A percentile compares a stretch with the other conserved stretches of the same genome.
phyloP scores from a whole-genome alignment of 2,113 vertebrate species.

The Alethe castanea region DNA sequence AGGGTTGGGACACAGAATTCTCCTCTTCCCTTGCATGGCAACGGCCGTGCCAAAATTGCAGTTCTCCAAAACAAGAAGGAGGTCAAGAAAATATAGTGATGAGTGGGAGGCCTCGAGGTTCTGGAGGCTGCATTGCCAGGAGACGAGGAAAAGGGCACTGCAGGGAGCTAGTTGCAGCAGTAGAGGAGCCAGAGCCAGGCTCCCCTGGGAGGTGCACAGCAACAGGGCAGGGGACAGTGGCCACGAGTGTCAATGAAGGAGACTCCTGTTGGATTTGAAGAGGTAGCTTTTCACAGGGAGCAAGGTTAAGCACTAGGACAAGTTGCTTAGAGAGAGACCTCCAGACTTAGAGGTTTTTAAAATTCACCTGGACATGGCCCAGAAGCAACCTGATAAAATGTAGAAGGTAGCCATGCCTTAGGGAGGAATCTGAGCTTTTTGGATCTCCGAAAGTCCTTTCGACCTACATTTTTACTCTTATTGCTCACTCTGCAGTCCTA shows the following conservation, averaged over 20 bases:
- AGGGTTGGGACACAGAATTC: fast-evolving
- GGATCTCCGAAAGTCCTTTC: background rate
- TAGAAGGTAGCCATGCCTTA: background rate
- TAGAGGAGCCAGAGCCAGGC: background rate
- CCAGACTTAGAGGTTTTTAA: background rate
- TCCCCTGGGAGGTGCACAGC: background rate
- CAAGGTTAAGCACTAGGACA: background rate
- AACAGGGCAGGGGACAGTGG: background rate
- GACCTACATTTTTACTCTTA: background rate
- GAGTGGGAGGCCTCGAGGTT: background rate
- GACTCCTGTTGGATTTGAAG: background rate
- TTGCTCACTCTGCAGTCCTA: background rate
- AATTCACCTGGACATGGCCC: background rate
- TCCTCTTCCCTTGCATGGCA: background rate
- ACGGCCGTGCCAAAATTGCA: background rate
- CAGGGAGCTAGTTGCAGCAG: background rate
- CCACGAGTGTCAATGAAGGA: background rate
- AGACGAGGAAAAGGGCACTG: fast-evolving
- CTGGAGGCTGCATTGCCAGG: background rate
- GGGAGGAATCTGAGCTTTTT: background rate
- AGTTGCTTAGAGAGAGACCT: background rate
- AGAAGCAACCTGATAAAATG: background rate
- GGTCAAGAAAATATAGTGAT: background rate
- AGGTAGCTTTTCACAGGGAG: background rate
- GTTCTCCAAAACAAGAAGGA: background rate